These are phyloP conservation scores for Puffinus mauretanicus DNA, from an alignment of 2,113 vertebrate species.

Conservation along the genomic window DNA sequence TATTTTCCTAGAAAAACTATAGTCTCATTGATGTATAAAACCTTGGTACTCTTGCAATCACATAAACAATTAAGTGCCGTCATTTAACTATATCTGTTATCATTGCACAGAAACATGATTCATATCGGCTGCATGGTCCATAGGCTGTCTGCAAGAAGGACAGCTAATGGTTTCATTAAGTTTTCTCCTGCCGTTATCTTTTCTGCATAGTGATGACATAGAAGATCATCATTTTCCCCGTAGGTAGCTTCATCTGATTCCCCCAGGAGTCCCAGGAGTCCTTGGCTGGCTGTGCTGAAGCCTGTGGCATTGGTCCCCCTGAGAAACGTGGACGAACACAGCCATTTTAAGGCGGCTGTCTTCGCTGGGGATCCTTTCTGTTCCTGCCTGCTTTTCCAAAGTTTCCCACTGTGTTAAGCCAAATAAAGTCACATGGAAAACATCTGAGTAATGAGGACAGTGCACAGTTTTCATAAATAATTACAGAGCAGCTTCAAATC, in stretches of 20 bases:
- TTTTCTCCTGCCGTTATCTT: not conserved
- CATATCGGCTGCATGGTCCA: not conserved
- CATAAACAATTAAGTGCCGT: not conserved
- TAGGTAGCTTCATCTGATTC: not conserved
- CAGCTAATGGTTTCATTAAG: not conserved
- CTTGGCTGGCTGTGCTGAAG: not conserved
- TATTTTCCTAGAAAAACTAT: not conserved
- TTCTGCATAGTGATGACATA: not conserved
- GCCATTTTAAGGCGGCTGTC: not conserved
- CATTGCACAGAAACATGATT: not conserved
- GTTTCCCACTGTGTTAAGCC: slow-evolving; percentile 3
- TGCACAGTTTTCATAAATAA: slow-evolving; percentile 56
- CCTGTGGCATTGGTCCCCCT: not conserved
- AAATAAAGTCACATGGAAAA: slow-evolving; percentile 32
- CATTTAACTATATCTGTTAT: not conserved
- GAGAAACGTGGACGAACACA: rapidly evolving
- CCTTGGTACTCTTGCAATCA: not conserved
- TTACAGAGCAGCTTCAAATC: slow-evolving; percentile 48
- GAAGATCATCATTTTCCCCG: not conserved
- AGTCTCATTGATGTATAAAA: not conserved
- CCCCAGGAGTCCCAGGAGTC: not conserved
- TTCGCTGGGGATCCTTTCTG: not conserved
- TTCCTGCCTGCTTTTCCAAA: not conserved
- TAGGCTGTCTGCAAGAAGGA: not conserved
- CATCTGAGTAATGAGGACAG: slow-evolving; percentile 56